Conservation (phyloP, 2,888 invertebrate species). For the Habroteleia sp. region DNA sequence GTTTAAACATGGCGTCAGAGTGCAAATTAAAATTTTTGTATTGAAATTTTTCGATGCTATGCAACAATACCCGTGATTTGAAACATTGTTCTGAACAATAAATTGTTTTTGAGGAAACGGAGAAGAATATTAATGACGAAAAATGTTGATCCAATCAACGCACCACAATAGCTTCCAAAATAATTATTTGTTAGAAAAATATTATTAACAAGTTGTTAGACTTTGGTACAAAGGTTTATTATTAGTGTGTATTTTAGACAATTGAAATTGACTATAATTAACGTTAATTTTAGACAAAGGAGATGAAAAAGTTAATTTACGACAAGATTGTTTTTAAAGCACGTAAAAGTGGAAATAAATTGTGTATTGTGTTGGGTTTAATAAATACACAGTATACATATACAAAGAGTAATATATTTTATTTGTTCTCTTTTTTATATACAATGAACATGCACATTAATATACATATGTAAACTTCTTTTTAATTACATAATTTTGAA, state of each 20-base stretch:
- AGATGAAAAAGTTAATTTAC: conserved; percentile 27
- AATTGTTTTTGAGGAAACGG: conserved; percentile 11
- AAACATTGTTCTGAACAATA: conserved; percentile 33
- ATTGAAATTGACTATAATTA: too few species aligned
- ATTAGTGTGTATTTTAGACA: conserved; percentile 40
- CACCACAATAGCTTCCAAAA: conserved; percentile 29
- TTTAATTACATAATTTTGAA: too few species aligned
- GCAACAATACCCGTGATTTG: conserved; percentile 30
- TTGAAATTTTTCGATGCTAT: conserved; percentile 29
- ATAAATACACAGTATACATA: too few species aligned
- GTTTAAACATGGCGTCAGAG: conserved; percentile 1
- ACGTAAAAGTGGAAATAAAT: conserved; percentile 17
- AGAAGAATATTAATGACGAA: conserved; percentile 30
- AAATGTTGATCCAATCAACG: conserved; percentile 40
- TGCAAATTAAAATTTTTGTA: conserved; percentile 26
- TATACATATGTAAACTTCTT: too few species aligned
- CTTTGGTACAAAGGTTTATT: conserved; percentile 42
- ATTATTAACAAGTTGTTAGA: conserved; percentile 38
- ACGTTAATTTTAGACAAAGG: conserved; percentile 40
- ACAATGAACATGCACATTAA: too few species aligned
- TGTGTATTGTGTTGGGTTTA: too few species aligned
- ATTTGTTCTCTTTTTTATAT: too few species aligned
- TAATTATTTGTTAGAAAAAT: conserved; percentile 41
- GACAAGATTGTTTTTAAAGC: conserved; percentile 3
- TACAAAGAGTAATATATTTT: too few species aligned